Evolutionary conservation across 2,888 invertebrate species (phyloP).

Genomic region (Poecilus cupreus): DNA sequence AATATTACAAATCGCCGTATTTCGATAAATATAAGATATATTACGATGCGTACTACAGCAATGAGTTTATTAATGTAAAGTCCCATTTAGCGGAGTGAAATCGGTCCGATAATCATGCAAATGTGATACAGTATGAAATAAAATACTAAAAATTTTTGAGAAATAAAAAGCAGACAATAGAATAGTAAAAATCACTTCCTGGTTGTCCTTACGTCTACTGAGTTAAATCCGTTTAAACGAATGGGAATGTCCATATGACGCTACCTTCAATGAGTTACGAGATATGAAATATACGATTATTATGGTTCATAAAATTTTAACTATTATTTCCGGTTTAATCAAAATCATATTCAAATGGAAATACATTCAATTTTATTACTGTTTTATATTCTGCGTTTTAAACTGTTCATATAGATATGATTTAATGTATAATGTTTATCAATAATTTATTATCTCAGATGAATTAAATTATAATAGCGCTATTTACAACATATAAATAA

Average conservation of each 20-base stretch:
- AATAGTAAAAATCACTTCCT: too few relatives aligned
- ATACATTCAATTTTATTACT: conserved; percentile 27
- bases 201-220: background rate
- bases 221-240: background rate
- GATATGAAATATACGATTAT: conserved; percentile 37
- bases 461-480: background rate
- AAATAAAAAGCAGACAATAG: too few relatives aligned
- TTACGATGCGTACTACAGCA: too few relatives aligned
- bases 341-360: conserved; percentile 43
- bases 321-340: conserved; percentile 34
- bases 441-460: conserved; percentile 10
- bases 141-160: too few relatives aligned
- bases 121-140: too few relatives aligned
- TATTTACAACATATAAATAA: too few relatives aligned
- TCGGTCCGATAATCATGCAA: too few relatives aligned
- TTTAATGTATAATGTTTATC: background rate
- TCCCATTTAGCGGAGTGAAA: too few relatives aligned
- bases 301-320: conserved; percentile 39
- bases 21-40: too few relatives aligned
- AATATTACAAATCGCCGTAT: too few relatives aligned
- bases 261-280: conserved; percentile 2
- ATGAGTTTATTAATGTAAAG: too few relatives aligned
- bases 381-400: conserved; percentile 19
- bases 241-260: background rate
- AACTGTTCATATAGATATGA: conserved; percentile 9